A percentile compares a stretch with the other conserved stretches of the same genome.
Evolutionary conservation across 1,140 invertebrate species (phyloP).

Genomic region (Pygmarrhopalites habei): DNA sequence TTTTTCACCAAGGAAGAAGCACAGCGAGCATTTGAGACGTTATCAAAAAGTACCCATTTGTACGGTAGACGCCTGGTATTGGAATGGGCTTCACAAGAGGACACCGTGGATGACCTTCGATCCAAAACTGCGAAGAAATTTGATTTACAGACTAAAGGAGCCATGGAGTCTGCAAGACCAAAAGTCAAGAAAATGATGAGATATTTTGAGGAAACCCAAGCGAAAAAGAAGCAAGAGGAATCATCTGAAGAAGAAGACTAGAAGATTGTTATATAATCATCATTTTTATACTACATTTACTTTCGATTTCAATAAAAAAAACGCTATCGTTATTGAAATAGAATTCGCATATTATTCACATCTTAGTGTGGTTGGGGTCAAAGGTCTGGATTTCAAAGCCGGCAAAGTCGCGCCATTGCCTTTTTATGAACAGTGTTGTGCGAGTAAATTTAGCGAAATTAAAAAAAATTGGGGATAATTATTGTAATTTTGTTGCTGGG

Average conservation of each 20-base stretch:
- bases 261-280: background rate
- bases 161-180: background rate
- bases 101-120: conserved; percentile 69
- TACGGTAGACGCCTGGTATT: conserved; percentile 89
- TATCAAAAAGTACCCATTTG: conserved; percentile 93
- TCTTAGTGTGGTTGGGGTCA: too few species aligned
- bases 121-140: conserved; percentile 75
- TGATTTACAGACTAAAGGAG: conserved; percentile 40
- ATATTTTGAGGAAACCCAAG: conserved; percentile 12
- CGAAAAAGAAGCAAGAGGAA: background rate
- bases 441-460: too few species aligned
- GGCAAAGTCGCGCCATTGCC: too few species aligned
- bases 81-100: conserved; percentile 86
- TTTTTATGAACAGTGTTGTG: too few species aligned
- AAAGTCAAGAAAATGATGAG: conserved; percentile 8
- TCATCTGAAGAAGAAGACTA: conserved; percentile 16
- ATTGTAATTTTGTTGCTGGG: too few species aligned
- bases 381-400: too few species aligned
- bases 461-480: too few species aligned
- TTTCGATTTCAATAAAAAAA: too few species aligned
- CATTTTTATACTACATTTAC: background rate
- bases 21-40: conserved; percentile 69
- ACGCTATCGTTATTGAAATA: too few species aligned
- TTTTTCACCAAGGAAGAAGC: conserved; percentile 50
- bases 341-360: too few species aligned